Evolutionary conservation across 2,113 vertebrate species (phyloP), one percentile per base, ranked within the genome.

Genomic region (Amphilophus citrinellus): DNA sequence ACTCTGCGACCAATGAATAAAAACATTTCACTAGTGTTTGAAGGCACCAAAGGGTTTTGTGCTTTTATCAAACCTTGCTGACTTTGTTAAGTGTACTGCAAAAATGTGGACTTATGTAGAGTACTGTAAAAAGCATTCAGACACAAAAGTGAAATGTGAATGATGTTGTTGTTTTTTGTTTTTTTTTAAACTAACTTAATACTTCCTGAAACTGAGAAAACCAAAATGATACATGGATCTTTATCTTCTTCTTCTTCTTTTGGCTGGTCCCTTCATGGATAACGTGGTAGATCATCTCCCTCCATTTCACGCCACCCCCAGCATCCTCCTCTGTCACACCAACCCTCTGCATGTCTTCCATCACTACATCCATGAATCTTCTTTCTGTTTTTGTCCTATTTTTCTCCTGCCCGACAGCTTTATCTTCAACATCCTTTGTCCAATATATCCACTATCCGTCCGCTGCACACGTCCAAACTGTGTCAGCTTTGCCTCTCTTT

Each of bases 401-500:
- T 44, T 14, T 14, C 15, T 15, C 22, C 22, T 50, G 14, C 42
- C 65, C 18, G 65, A 68, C 22, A 68, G 42, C 22, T 68, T 68
- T 42, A 68, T 47, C 42, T 68, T 50, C 15, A 47, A 47, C 22
- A 47, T 68, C 22, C 42, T 50, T 50, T 68, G 22, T 68, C 42
- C 65, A 68, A 30, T 50, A 68, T 15, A 50, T 68, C 65, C 65
- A 68, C 47, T 27, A 68, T 50, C 65, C 65, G 22, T 68, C 65
- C 63, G 24, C 63, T 15, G 27, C 42, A 56, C 53, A 56, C 17
- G 53, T 56, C 53, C 53, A 20, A 56, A 56, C 53, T 7, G 20
- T 20, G 18, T 56, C 20, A 3, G 53, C 42, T 68, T 68, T 68
- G 15, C 65, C 65, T 50, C 18, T 42, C 22, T 11, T 68, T 68